These are phyloP conservation scores for Tetropium fuscum DNA, from an alignment of 2,888 invertebrate species.

Conservation along the genomic window DNA sequence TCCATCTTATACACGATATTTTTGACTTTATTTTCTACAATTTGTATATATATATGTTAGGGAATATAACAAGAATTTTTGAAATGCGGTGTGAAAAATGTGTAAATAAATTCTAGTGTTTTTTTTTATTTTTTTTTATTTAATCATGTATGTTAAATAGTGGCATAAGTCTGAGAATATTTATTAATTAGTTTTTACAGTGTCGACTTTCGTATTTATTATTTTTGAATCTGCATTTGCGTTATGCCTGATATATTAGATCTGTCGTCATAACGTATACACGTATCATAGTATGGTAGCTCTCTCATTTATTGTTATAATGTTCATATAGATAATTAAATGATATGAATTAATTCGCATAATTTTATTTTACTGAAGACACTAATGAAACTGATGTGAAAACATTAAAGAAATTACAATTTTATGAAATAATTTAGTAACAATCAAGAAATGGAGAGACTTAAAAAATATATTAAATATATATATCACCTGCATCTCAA, in stretches of 20 bases:
- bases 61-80: slow-evolving; percentile 47
- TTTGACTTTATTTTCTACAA: slow-evolving; percentile 50
- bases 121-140: slow-evolving; percentile 52
- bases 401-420: too few species aligned
- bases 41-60: slow-evolving; percentile 54
- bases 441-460: too few species aligned
- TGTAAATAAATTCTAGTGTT: slow-evolving; percentile 62
- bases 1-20: slow-evolving; percentile 46
- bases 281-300: slow-evolving; percentile 65
- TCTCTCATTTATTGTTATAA: slow-evolving; percentile 67
- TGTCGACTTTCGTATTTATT: slow-evolving; percentile 55
- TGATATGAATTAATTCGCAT: slow-evolving; percentile 42
- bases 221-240: slow-evolving; percentile 49
- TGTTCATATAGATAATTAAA: slow-evolving; percentile 67
- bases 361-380: slow-evolving; percentile 24
- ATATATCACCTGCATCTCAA: too few species aligned
- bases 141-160: slow-evolving; percentile 54
- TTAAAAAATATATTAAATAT: too few species aligned
- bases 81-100: slow-evolving; percentile 55
- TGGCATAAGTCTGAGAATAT: slow-evolving; percentile 64
- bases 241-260: slow-evolving; percentile 51
- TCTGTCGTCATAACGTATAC: slow-evolving; percentile 64
- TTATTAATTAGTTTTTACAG: slow-evolving; percentile 59
- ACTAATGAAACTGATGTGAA: too few species aligned
- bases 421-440: too few species aligned